Percentiles rank a stretch among this genome's conserved stretches.
phyloP scores from a whole-genome alignment of 2,113 vertebrate genomes.

The Cavia porcellus region DNA sequence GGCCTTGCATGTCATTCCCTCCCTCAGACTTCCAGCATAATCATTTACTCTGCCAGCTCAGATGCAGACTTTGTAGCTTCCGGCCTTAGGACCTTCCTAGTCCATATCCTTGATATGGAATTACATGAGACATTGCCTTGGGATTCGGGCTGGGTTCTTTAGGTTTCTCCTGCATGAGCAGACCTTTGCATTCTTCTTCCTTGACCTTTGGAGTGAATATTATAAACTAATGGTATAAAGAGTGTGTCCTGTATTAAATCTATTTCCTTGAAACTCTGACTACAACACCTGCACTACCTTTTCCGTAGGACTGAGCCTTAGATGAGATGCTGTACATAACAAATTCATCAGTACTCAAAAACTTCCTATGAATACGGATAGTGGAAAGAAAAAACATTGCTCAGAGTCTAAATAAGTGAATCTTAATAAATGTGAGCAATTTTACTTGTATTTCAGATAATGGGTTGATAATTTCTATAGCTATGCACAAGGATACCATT shows the following conservation, averaged over 20 bases:
- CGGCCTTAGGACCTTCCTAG: too few species aligned
- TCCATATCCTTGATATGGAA: not conserved
- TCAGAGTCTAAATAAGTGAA: not conserved
- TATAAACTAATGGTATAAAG: not conserved
- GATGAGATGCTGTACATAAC: not conserved
- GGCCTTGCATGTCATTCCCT: not conserved
- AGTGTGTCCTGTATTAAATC: not conserved
- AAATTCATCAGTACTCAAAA: not conserved
- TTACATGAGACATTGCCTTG: not conserved
- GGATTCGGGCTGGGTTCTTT: not conserved
- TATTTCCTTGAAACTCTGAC: not conserved
- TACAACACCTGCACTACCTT: not conserved
- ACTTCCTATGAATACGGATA: not conserved
- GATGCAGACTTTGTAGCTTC: not conserved
- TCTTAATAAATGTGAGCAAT: not conserved
- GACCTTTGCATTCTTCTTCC: not conserved
- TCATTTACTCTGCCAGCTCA: not conserved
- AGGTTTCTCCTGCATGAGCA: not conserved
- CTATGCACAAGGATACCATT: not conserved
- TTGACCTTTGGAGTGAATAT: not conserved
- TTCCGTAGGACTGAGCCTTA: not conserved
- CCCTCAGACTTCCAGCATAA: not conserved
- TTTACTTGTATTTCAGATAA: not conserved
- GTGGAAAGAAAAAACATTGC: accelerated
- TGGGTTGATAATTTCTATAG: not conserved